Percentiles rank a stretch among this genome's conserved stretches.
phyloP scores from a whole-genome alignment of 2,797 vertebrate species.

The Spinus olivaceus region DNA sequence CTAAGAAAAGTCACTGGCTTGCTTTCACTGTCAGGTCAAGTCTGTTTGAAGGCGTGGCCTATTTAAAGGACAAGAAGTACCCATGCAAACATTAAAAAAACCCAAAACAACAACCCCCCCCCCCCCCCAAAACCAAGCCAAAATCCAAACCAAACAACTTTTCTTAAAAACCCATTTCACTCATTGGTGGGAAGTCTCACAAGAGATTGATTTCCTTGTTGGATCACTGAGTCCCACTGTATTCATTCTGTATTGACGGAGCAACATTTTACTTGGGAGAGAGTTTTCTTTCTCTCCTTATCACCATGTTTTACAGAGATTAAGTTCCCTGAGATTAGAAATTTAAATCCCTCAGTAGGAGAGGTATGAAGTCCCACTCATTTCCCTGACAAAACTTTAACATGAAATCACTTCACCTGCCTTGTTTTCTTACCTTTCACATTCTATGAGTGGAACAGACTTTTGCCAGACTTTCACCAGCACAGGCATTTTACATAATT shows the following conservation, averaged over 20 bases:
- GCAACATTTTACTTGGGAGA: background rate
- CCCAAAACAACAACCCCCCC: background rate
- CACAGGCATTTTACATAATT: background rate
- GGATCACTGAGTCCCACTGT: background rate
- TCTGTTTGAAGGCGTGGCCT: background rate
- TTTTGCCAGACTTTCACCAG: background rate
- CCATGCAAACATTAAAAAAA: background rate
- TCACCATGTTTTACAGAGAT: background rate
- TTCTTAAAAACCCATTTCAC: background rate
- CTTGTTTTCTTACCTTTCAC: background rate
- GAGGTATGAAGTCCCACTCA: background rate
- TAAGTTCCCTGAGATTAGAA: background rate
- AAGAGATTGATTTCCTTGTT: background rate
- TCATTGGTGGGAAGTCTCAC: background rate
- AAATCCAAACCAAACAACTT: background rate
- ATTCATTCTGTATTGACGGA: background rate
- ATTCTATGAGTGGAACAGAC: background rate
- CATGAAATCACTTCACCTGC: background rate
- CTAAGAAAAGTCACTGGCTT: constrained; percentile 23
- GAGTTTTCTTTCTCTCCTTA: background rate
- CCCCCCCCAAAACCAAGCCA: fast-evolving
- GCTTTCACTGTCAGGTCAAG: background rate
- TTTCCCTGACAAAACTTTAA: background rate
- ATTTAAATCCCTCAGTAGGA: background rate
- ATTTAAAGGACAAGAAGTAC: background rate